phyloP scores from a whole-genome alignment of 2,113 vertebrate species.

The Ophthalmolycus amberensis region DNA sequence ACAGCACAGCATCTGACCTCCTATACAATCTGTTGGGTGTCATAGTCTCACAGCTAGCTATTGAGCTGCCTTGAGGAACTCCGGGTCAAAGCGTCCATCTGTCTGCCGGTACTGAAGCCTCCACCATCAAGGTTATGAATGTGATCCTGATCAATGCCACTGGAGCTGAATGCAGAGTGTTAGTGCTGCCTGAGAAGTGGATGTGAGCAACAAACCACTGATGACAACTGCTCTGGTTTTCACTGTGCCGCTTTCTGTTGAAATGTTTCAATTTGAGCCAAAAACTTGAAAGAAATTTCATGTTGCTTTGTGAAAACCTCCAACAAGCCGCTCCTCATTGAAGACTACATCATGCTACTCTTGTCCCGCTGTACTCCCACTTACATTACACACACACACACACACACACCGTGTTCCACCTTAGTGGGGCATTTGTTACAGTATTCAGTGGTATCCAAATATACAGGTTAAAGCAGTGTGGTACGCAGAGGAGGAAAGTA shows the following conservation, averaged over 20 bases:
- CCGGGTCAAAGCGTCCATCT: not conserved
- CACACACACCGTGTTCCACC: too few relatives aligned
- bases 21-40: not conserved
- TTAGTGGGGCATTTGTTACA: not conserved
- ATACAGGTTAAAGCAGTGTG: not conserved
- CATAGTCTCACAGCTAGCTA: not conserved
- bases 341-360: not conserved
- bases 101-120: not conserved
- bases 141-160: constrained; percentile 9
- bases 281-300: not conserved
- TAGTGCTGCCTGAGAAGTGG: not conserved
- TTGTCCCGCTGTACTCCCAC: too few relatives aligned
- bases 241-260: constrained; percentile 13
- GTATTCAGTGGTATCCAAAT: not conserved
- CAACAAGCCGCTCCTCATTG: not conserved
- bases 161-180: constrained; percentile 12
- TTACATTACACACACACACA: not conserved
- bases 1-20: not conserved
- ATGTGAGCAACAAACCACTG: not conserved
- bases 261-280: constrained; percentile 1
- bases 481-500: too few relatives aligned
- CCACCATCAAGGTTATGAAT: constrained; percentile 2
- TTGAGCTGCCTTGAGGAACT: not conserved
- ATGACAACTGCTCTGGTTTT: constrained; percentile 15
- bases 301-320: not conserved